Evolutionary conservation across 2,888 invertebrate species (phyloP).

Genomic region (Eudemis profundana): DNA sequence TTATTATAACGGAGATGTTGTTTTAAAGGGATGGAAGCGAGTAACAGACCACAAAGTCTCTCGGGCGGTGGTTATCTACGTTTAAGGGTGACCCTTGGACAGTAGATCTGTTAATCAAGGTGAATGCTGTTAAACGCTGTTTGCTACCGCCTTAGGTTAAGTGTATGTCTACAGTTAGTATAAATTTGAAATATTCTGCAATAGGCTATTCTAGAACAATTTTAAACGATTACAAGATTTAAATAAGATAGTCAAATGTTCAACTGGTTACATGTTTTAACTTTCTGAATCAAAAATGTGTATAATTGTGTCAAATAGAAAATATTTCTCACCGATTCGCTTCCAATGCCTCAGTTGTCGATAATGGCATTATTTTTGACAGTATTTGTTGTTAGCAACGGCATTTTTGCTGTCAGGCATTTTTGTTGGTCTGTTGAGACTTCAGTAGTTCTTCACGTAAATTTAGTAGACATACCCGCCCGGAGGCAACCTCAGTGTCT

Average conservation of each 20-base stretch:
- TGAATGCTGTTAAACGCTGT: background rate
- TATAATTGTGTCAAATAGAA: background rate
- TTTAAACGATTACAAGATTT: conserved; percentile 8
- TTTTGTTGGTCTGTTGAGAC: background rate
- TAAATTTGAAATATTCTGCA: conserved; percentile 62
- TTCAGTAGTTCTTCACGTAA: background rate
- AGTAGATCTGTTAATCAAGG: conserved; percentile 24
- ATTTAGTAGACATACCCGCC: conserved; percentile 47
- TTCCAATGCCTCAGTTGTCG: background rate
- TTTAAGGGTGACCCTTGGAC: conserved; percentile 8
- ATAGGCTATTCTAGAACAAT: conserved; percentile 18
- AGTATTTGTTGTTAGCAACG: background rate
- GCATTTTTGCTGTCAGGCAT: conserved; percentile 75
- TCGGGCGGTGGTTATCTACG: conserved; percentile 13
- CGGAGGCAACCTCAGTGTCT: conserved; percentile 78
- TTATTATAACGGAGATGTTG: conserved; percentile 9
- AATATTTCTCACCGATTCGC: background rate
- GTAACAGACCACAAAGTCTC: conserved; percentile 21
- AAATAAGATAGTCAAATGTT: conserved; percentile 16
- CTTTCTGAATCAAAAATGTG: background rate
- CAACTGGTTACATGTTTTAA: conserved; percentile 11
- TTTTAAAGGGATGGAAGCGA: conserved; percentile 20
- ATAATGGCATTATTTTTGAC: conserved; percentile 13
- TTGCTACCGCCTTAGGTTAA: conserved; percentile 24
- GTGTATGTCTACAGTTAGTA: conserved; percentile 54